Conservation (phyloP, 2,888 invertebrate genomes). For the Polymixis lichenea region DNA sequence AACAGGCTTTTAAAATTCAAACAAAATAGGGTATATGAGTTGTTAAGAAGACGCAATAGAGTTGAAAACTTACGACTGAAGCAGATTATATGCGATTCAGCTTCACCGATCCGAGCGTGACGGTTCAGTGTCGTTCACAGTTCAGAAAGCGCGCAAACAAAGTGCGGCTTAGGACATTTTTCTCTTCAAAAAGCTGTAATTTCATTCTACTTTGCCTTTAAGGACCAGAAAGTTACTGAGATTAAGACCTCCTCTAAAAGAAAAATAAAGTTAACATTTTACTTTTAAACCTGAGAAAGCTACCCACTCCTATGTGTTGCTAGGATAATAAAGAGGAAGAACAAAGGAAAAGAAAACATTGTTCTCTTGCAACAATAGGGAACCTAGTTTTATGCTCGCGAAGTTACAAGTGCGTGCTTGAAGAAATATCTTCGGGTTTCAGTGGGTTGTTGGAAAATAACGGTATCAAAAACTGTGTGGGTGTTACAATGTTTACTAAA, state of each 20-base stretch:
- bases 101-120: not conserved
- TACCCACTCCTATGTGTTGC: constrained; percentile 20
- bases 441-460: not conserved
- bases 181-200: not conserved
- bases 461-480: not conserved
- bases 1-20: not conserved
- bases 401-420: constrained; percentile 38
- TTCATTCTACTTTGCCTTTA: not conserved
- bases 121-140: not conserved
- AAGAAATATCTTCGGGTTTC: constrained; percentile 26
- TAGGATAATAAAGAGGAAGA: constrained; percentile 55
- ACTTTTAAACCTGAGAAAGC: constrained; percentile 13
- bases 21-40: not conserved
- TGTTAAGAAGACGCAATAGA: not conserved
- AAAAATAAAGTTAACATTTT: constrained; percentile 28
- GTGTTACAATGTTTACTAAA: not conserved
- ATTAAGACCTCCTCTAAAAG: not conserved
- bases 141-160: not conserved
- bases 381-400: constrained; percentile 44
- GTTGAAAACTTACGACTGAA: not conserved
- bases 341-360: constrained; percentile 60
- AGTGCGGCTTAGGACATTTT: not conserved
- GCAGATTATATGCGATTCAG: not conserved
- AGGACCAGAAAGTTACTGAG: not conserved
- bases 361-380: constrained; percentile 57